Conservation (phyloP, 2,797 vertebrate species). For the Micromesistius poutassou region DNA sequence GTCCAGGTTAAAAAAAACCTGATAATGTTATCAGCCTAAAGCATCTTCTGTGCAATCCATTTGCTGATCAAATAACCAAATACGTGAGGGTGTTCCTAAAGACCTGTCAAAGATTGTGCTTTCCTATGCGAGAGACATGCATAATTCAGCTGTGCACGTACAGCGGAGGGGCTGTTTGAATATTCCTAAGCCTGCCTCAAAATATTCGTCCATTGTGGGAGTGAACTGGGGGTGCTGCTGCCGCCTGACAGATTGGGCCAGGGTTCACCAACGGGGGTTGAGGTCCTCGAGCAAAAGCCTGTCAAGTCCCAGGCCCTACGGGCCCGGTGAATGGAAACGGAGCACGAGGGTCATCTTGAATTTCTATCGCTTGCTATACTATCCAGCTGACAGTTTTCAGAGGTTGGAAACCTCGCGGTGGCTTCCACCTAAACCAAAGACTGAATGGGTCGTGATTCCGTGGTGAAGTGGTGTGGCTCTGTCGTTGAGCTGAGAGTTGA, state of each 20-base stretch:
- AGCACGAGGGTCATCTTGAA: background rate
- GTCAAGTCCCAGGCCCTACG: background rate
- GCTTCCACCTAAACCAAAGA: background rate
- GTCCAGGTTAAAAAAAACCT: too few species aligned
- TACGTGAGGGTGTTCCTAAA: slow-evolving; percentile 14
- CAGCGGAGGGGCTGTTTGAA: background rate
- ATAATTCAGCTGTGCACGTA: slow-evolving; percentile 16
- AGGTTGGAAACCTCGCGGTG: background rate
- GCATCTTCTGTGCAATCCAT: slow-evolving; percentile 54
- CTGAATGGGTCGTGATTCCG: background rate
- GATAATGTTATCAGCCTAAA: slow-evolving; percentile 43
- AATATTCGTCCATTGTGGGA: background rate
- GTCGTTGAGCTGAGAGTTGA: background rate
- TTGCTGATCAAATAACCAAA: slow-evolving; percentile 50
- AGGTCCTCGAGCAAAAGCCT: background rate
- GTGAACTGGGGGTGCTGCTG: background rate
- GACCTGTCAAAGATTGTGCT: slow-evolving; percentile 39
- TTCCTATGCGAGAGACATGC: slow-evolving; percentile 26
- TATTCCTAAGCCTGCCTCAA: background rate
- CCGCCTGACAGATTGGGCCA: background rate
- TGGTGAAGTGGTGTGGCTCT: background rate
- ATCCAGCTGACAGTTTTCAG: background rate
- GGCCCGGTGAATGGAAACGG: background rate
- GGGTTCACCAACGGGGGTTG: background rate
- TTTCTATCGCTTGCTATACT: too few species aligned